Conservation (phyloP, 23 tunicate genomes). For the Styela clava region DNA sequence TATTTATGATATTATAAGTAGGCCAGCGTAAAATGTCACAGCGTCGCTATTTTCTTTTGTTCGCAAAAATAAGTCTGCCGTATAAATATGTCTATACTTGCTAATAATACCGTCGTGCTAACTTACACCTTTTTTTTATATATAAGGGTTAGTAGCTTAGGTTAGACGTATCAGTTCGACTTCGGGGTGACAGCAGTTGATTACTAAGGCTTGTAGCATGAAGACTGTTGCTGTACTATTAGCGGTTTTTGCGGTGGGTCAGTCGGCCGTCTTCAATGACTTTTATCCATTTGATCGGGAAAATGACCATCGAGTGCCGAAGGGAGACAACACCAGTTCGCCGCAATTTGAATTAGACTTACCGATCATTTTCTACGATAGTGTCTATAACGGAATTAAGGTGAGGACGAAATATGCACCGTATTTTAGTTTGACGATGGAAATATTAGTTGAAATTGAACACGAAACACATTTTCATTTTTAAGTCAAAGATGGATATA, state of each 20-base stretch:
- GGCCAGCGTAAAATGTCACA: not conserved
- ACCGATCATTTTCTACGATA: constrained; percentile 71
- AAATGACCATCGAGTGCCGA: constrained; percentile 29
- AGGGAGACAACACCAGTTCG: constrained; percentile 42
- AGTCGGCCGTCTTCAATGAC: constrained; percentile 43
- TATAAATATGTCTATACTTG: not conserved
- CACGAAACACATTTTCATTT: too few relatives aligned
- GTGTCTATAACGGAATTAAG: constrained; percentile 60
- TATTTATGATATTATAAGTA: not conserved
- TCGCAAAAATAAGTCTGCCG: not conserved
- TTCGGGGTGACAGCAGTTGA: not conserved
- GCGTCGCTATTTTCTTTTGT: not conserved
- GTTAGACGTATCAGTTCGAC: not conserved
- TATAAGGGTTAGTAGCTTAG: not conserved
- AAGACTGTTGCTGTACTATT: constrained; percentile 19
- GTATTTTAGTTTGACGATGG: too few relatives aligned
- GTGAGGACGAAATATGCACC: too few relatives aligned
- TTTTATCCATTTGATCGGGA: constrained; percentile 49
- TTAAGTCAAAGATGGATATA: too few relatives aligned
- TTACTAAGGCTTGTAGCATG: not conserved
- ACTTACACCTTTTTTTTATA: not conserved
- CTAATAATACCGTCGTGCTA: not conserved
- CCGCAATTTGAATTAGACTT: constrained; percentile 37
- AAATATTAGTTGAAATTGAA: too few relatives aligned
- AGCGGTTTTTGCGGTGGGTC: constrained; percentile 37